Conservation (phyloP, 92 coral and sea anemone species). For the Parazoanthus darwini region DNA sequence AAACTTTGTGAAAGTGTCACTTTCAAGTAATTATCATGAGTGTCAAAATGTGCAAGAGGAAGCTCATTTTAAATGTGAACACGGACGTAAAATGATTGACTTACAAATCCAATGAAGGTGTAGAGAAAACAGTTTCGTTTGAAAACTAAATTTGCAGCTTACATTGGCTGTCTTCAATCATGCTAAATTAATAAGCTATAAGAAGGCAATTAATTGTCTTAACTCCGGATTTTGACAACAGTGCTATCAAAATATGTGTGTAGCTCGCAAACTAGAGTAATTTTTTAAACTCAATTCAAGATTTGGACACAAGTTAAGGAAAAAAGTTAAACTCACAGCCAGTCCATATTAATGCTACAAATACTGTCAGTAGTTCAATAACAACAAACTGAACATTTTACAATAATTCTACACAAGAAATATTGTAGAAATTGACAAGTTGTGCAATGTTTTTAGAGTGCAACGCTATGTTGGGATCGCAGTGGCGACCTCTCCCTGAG, state of each 20-base stretch:
- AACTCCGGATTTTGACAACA: conserved; percentile 11
- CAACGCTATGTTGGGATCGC: background rate
- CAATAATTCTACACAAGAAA: background rate
- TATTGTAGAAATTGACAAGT: background rate
- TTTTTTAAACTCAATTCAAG: background rate
- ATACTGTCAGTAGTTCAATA: background rate
- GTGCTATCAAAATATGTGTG: background rate
- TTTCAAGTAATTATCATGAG: background rate
- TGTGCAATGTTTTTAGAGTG: background rate
- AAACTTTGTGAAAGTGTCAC: background rate
- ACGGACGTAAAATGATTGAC: background rate
- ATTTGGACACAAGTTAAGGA: background rate
- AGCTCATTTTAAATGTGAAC: background rate
- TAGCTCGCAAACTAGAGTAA: background rate
- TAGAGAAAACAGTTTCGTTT: background rate
- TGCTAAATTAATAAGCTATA: background rate
- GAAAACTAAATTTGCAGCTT: background rate
- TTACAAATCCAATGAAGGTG: background rate
- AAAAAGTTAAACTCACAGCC: background rate
- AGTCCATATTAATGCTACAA: background rate
- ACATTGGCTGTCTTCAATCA: background rate
- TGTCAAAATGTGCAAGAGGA: background rate
- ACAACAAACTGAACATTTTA: background rate
- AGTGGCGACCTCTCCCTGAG: background rate
- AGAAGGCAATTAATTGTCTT: conserved; percentile 5